Evolutionary conservation across 2,113 vertebrate species (phyloP).

Genomic region (Platysteira castanea): DNA sequence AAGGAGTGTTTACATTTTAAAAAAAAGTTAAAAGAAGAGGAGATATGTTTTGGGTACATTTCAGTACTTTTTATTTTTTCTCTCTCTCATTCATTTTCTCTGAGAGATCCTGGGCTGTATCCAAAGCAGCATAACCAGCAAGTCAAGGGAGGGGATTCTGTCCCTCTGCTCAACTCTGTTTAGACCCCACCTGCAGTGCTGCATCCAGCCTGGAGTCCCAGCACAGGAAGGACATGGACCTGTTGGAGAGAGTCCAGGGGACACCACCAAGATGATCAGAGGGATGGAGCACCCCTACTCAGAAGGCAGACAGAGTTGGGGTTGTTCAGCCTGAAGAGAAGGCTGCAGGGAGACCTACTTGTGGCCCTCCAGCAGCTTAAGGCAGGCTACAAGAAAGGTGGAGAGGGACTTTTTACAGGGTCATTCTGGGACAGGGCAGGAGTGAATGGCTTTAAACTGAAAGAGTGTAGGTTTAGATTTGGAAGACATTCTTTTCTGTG

Average conservation of each 20-base stretch:
- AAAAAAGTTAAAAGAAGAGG: background rate
- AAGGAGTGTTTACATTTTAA: rapidly evolving
- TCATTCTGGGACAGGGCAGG: background rate
- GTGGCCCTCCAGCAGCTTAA: background rate
- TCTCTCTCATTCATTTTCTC: background rate
- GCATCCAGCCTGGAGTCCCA: background rate
- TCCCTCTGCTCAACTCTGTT: background rate
- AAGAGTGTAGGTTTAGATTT: background rate
- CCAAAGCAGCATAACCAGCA: background rate
- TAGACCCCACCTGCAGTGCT: background rate
- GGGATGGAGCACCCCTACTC: background rate
- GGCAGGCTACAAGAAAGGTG: background rate
- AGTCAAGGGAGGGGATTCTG: background rate
- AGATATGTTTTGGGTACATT: rapidly evolving
- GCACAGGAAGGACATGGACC: background rate
- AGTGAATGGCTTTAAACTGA: background rate
- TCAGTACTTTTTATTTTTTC: background rate
- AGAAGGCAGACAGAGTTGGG: background rate
- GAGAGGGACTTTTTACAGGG: background rate
- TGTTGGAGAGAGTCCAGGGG: rapidly evolving
- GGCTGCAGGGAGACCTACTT: background rate
- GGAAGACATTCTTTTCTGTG: background rate
- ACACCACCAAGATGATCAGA: background rate
- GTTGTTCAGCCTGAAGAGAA: background rate
- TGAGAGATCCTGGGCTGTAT: background rate